Evolutionary conservation across 92 coral and sea anemone genomes (phyloP).

Genomic region (Heliopora coerulea): DNA sequence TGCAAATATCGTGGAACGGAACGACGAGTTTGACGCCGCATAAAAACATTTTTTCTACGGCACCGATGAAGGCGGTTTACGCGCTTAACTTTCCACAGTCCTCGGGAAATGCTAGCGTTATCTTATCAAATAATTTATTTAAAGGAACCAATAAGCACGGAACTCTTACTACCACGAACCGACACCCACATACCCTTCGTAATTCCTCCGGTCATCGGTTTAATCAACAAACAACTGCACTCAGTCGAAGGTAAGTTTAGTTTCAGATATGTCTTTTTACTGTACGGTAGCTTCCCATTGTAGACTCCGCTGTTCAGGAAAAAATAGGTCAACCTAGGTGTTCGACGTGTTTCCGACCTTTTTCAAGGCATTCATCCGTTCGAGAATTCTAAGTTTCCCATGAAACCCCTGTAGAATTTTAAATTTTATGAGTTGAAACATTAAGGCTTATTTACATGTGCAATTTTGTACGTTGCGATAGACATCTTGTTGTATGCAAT

Average conservation of each 20-base stretch:
- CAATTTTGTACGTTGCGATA: no score
- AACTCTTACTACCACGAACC: constrained; percentile 2
- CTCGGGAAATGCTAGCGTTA: constrained; percentile 72
- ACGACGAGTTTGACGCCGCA: constrained; percentile 46
- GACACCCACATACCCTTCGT: constrained; percentile 6
- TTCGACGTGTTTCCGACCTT: no score
- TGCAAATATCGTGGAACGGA: constrained; percentile 61
- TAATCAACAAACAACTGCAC: constrained; percentile 25
- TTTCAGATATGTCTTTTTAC: no score
- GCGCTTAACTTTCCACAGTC: constrained; percentile 94
- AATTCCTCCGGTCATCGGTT: constrained; percentile 22
- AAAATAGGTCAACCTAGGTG: no score
- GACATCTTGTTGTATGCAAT: no score
- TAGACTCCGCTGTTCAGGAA: no score
- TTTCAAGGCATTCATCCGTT: no score
- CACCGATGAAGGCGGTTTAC: constrained; percentile 93
- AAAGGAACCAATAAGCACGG: constrained; percentile 34
- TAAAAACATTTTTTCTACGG: constrained; percentile 84
- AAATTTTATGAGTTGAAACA: no score
- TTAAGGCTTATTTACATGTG: no score
- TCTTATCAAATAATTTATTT: constrained; percentile 68
- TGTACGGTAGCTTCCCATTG: no score
- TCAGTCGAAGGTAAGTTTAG: constrained; percentile 36
- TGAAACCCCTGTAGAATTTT: no score
- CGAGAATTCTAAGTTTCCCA: no score